Percentiles rank a stretch among this genome's conserved stretches.
Evolutionary conservation across 2,113 vertebrate species (phyloP).

Genomic region (Phylloscopus trochiloides): DNA sequence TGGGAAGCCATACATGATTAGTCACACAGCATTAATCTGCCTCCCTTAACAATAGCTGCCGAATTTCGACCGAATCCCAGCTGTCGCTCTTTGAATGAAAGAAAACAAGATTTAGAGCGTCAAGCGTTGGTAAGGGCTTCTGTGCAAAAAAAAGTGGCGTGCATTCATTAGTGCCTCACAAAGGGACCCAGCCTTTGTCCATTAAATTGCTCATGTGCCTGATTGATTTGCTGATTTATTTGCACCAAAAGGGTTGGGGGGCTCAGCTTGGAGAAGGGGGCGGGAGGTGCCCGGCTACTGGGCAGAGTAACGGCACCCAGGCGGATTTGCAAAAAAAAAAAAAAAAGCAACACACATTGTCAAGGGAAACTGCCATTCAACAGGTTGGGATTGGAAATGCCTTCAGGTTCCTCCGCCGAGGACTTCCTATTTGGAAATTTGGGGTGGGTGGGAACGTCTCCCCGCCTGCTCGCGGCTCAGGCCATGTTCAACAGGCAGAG

Average conservation of each 20-base stretch:
- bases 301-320: slow-evolving; percentile 44
- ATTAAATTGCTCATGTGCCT: slow-evolving; percentile 76
- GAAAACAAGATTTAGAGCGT: slow-evolving; percentile 94
- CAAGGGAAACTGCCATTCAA: slow-evolving; percentile 75
- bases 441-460: slow-evolving; percentile 48
- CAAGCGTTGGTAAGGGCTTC: slow-evolving; percentile 84
- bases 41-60: slow-evolving; percentile 87
- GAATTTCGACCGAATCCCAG: slow-evolving; percentile 94
- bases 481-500: slow-evolving; percentile 44
- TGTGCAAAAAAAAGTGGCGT: slow-evolving; percentile 73
- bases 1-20: slow-evolving; percentile 97
- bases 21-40: slow-evolving; percentile 98
- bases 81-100: slow-evolving; percentile 95
- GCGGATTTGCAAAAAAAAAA: neutral
- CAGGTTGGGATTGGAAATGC: slow-evolving; percentile 78
- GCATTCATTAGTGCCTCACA: slow-evolving; percentile 87
- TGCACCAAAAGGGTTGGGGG: slow-evolving; percentile 59
- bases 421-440: slow-evolving; percentile 50
- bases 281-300: slow-evolving; percentile 59
- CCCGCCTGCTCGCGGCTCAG: slow-evolving; percentile 15
- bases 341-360: slow-evolving; percentile 70
- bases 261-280: slow-evolving; percentile 22
- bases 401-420: slow-evolving; percentile 18
- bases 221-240: slow-evolving; percentile 77
- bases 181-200: slow-evolving; percentile 76